Conservation (phyloP, 2,113 vertebrate species). For the Notiomystis cincta region DNA sequence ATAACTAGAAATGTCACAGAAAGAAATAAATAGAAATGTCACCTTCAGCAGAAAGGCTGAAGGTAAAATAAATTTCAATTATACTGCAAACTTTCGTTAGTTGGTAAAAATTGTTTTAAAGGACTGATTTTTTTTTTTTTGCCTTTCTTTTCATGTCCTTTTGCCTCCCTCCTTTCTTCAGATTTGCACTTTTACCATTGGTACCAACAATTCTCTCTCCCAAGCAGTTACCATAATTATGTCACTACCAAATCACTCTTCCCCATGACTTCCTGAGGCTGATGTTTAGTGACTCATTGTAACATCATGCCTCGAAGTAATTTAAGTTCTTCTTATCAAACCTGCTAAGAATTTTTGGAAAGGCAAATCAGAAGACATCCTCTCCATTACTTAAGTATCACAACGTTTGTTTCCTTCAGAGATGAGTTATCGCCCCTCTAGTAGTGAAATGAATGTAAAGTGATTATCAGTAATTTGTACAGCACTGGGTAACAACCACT, state of each 20-base stretch:
- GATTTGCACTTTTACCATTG: background rate
- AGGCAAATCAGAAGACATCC: background rate
- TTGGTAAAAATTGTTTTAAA: background rate
- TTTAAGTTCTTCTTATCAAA: background rate
- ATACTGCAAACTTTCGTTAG: background rate
- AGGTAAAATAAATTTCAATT: background rate
- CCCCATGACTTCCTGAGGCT: background rate
- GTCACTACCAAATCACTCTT: background rate
- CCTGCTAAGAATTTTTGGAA: background rate
- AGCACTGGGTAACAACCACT: background rate
- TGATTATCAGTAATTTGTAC: background rate
- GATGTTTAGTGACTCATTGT: background rate
- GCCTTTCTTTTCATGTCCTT: background rate
- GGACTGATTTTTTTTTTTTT: background rate
- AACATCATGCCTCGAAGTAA: background rate
- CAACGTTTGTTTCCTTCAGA: background rate
- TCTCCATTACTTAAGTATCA: background rate
- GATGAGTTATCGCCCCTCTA: background rate
- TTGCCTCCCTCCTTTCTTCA: background rate
- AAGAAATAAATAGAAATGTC: background rate
- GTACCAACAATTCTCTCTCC: background rate
- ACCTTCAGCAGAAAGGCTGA: background rate
- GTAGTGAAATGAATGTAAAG: background rate
- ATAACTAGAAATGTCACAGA: background rate
- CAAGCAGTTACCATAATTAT: background rate